Conservation (phyloP, 2,113 vertebrate genomes). For the Odobenus rosmarus region DNA sequence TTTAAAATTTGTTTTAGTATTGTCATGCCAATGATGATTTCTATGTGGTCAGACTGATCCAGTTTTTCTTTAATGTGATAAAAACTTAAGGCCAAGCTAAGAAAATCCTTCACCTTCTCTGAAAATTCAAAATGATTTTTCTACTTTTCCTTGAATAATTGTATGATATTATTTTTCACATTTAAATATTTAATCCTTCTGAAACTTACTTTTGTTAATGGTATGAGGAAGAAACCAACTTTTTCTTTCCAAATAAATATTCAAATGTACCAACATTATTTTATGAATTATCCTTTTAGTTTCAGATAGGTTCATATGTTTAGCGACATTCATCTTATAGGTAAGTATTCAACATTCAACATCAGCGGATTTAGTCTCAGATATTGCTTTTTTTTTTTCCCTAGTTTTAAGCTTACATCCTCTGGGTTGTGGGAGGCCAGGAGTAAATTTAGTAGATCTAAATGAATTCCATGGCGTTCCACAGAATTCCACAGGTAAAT, state of each 20-base stretch:
- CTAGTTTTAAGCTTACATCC: not conserved
- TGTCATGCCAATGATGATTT: not conserved
- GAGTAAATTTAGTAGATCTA: conserved; percentile 33
- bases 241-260: conserved; percentile 27
- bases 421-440: not conserved
- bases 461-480: conserved; percentile 22
- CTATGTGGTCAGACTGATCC: not conserved
- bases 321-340: conserved; percentile 16
- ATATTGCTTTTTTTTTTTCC: conserved; percentile 35
- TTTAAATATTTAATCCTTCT: conserved; percentile 23
- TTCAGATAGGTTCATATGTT: conserved; percentile 50
- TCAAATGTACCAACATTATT: not conserved
- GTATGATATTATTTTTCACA: not conserved
- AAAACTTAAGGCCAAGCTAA: not conserved
- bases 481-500: conserved; percentile 5
- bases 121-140: not conserved
- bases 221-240: conserved; percentile 7
- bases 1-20: conserved; percentile 20
- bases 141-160: not conserved
- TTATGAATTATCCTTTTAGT: conserved; percentile 13
- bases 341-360: conserved; percentile 40
- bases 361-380: not conserved
- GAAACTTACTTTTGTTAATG: conserved; percentile 18
- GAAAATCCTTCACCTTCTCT: not conserved
- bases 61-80: not conserved